Percentiles rank a stretch among this genome's conserved stretches.
Conservation (phyloP, 2,888 invertebrate species). For the Belgica antarctica region DNA sequence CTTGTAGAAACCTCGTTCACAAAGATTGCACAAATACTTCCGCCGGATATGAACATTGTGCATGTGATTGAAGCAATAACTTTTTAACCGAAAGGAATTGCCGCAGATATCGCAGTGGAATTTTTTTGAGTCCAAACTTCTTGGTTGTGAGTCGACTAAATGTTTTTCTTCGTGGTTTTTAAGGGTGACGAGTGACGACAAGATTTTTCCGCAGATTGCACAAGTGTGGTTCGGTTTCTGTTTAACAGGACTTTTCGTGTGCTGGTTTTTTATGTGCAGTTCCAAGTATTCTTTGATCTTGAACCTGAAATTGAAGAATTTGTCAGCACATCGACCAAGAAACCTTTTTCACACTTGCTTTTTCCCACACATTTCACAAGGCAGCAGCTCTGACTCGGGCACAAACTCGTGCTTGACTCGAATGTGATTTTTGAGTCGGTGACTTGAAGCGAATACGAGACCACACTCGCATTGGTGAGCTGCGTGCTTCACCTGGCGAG, state of each 20-base stretch:
- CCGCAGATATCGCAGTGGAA: neutral
- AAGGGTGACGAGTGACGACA: neutral
- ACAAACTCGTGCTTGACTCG: neutral
- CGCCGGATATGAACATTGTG: neutral
- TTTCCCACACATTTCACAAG: neutral
- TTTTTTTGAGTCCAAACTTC: neutral
- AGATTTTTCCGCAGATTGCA: neutral
- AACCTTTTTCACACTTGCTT: neutral
- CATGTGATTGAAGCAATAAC: conserved; percentile 1
- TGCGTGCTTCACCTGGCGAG: too few relatives aligned
- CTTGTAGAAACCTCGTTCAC: conserved; percentile 2
- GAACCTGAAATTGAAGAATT: neutral
- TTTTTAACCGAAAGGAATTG: neutral
- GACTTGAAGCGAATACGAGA: neutral
- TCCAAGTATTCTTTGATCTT: neutral
- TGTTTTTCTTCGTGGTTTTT: conserved; percentile 2
- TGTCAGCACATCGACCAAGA: neutral
- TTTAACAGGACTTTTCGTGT: neutral
- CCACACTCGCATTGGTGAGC: conserved; percentile 13
- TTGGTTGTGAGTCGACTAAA: neutral
- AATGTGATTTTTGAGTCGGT: neutral
- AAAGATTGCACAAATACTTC: neutral
- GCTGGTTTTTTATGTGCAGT: neutral
- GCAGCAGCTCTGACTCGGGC: neutral
- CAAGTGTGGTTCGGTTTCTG: neutral